Evolutionary conservation across 2,797 vertebrate species (phyloP), one percentile per base, ranked within the genome.

Genomic region (Numenius phaeopus): DNA sequence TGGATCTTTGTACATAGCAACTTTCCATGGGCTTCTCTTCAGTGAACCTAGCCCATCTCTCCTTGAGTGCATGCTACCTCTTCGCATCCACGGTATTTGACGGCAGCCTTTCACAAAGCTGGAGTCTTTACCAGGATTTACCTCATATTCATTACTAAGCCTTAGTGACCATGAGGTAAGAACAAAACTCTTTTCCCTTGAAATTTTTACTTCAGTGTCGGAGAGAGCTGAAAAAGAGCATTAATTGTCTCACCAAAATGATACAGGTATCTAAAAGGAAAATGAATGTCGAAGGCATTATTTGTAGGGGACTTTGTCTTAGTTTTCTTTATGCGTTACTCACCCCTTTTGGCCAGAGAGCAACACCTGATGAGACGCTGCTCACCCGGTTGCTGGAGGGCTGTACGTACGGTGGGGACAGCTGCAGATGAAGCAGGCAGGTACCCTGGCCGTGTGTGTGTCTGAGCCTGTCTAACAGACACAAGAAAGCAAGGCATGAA

Each of bases 361-460:
- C 39, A 93, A 78, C 67, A 78, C 40, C 65, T 3, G 1, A 64
- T 0, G 7, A 58, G 69, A 86, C 0, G 4, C 71, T 65, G 67
- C 55, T 61, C 47, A 71, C 87, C 49, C 2, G 5, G 70, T 44
- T 79, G 73, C 62, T 79, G 49, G n/a, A 69, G 77, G 71, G 62
- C 57, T 58, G 7, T 17, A 29, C 0, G 0, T 29, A 22, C 0
- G 0, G 76, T 4, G 5, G 72, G 52, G 49, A 81, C 22, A 67
- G 76, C 29, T 40, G 70, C 26, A 80, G 66, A 39, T 3, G 14
- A 73, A 26, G 49, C 3, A 2, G 42, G 42, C 69, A 86, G 52
- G 32, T 52, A 83, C 42, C 24, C 19, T 1, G 5, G 77, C 58
- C 4, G 1, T 0, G 1, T 5, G 10, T 4, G 5, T 50, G 9